A percentile compares a stretch with the other conserved stretches of the same genome.
Evolutionary conservation across 2,888 invertebrate species (phyloP).

Genomic region (Chydorus sphaericus): DNA sequence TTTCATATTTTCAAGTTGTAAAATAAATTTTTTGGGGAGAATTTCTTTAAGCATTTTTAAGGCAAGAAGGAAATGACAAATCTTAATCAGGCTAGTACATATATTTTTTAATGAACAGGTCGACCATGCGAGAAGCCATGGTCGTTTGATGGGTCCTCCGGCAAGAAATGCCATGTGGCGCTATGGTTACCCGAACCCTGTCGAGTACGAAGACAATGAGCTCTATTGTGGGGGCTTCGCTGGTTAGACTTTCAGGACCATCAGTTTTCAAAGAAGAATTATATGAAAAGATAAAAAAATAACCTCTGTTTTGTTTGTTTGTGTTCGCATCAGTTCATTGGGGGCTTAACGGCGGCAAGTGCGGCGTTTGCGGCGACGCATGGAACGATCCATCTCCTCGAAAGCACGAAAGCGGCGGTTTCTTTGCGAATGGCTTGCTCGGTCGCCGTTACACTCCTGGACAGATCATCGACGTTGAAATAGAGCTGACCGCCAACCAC

Average conservation of each 20-base stretch:
- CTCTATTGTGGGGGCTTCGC: constrained; percentile 83
- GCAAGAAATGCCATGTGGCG: constrained; percentile 90
- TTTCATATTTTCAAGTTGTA: no score
- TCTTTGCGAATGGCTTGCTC: constrained; percentile 71
- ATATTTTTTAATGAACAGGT: no score
- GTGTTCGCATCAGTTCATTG: constrained; percentile 51
- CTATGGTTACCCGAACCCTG: constrained; percentile 83
- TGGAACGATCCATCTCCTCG: constrained; percentile 52
- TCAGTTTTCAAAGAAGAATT: no score
- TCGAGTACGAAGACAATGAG: constrained; percentile 88
- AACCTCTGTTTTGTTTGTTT: no score
- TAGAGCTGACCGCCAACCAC: constrained; percentile 80
- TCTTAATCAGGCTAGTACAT: no score
- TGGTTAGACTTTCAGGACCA: constrained; percentile 39
- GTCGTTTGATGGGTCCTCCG: constrained; percentile 81
- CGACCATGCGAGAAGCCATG: constrained; percentile 68
- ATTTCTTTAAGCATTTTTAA: no score
- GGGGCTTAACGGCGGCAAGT: constrained; percentile 42
- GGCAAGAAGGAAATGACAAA: no score
- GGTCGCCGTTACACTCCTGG: constrained; percentile 66
- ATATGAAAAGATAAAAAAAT: no score
- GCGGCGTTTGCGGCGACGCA: constrained; percentile 82
- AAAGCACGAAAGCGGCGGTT: constrained; percentile 79
- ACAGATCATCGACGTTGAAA: constrained; percentile 70
- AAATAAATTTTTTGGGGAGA: no score